phyloP scores from a whole-genome alignment of 2,888 invertebrate genomes.

The Sarcophaga subvicina region DNA sequence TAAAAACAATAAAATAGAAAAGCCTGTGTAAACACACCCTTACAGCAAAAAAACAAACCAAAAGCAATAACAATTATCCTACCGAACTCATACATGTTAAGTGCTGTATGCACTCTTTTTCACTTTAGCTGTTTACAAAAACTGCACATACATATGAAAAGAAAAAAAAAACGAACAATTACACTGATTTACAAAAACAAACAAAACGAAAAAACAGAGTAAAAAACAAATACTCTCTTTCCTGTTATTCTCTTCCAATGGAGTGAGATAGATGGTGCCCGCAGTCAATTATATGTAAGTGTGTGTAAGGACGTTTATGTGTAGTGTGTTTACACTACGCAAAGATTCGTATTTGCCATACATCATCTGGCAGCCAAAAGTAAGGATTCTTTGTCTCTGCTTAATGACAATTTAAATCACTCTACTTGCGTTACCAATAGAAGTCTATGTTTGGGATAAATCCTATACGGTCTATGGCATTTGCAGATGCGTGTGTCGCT shows the following conservation, averaged over 20 bases:
- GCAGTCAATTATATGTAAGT: background rate
- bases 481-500: too few relatives aligned
- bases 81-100: too few relatives aligned
- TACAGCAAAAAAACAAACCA: too few relatives aligned
- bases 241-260: background rate
- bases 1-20: too few relatives aligned
- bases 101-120: too few relatives aligned
- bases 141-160: too few relatives aligned
- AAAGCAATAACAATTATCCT: too few relatives aligned
- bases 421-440: background rate
- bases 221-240: background rate
- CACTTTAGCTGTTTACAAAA: too few relatives aligned
- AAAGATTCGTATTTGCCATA: conserved; percentile 46
- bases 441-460: background rate
- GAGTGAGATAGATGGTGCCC: background rate
- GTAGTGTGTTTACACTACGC: conserved; percentile 11
- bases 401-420: background rate
- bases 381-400: conserved; percentile 10
- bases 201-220: too few relatives aligned
- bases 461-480: background rate
- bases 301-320: conserved; percentile 11
- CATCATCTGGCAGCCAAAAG: conserved; percentile 22
- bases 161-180: too few relatives aligned
- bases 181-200: too few relatives aligned
- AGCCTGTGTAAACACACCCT: too few relatives aligned